Base-by-base conservation (phyloP, 2,888 invertebrate genomes). In the Hipparchia sbordonii region DNA sequence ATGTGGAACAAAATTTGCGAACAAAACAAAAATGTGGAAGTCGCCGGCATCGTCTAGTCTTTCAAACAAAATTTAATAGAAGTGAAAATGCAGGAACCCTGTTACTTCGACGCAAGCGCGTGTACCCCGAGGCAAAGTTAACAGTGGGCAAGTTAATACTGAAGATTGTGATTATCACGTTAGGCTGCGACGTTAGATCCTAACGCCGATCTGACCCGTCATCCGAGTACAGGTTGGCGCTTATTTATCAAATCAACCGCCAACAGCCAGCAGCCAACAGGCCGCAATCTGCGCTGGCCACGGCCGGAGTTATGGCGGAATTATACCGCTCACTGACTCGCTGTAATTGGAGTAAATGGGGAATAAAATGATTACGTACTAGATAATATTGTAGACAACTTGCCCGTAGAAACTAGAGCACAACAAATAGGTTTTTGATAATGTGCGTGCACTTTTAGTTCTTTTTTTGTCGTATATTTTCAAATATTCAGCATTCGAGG, bases 141-240 rank as follows among this genome's bases (percentile, higher is more conserved):
- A 65, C 23, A 23, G 46, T n/a, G 5, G 13, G n/a, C 62, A 13
- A 62, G 54, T 54, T 57, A 57, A 57, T 13, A 57, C 3, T 54
- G 54, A 67, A 33, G 33, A 66, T 66, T 66, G 54, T 67, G 67
- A 67, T 67, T 67, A 67, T 13, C 46, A 39, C 59, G 23, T 67
- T 59, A 57, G 23, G 23, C 13, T 57, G 9, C 7, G 48, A 51
- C 39, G 63, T 51, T 48, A 33, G 63, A 51, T 65, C 2, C 10
- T 51, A 51, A 65, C 48, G 48, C 48, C 63, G 23, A 2, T 48
- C 46, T 5, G 48, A 23, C 23, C 23, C 23, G 23, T 23, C 23
- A 23, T 13, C 62, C 13, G 56, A 56, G 6, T 13, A 13, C 13
- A 8, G 66, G 39, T 59, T 68, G 60, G 68, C 68, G 59, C 51